A percentile compares a stretch with the other conserved stretches of the same genome.
These are phyloP conservation scores for Dromas ardeola DNA, from an alignment of 2,113 vertebrate genomes.

Conservation along the genomic window DNA sequence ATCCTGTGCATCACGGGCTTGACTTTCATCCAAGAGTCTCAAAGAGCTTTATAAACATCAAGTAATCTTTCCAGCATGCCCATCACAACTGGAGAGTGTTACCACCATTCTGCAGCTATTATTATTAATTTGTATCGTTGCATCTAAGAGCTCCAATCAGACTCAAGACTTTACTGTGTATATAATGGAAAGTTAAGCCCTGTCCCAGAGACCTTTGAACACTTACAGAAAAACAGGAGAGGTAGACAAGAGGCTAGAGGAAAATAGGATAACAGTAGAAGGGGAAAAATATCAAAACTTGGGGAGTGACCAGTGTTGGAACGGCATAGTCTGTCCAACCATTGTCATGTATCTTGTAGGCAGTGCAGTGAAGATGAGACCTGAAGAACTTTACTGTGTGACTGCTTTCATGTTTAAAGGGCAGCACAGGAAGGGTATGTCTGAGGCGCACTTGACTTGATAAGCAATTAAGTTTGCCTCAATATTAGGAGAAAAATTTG, in stretches of 20 bases:
- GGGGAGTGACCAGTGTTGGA: neutral
- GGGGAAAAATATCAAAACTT: rapidly evolving
- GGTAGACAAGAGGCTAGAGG: neutral
- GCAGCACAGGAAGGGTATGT: neutral
- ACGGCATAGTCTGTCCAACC: neutral
- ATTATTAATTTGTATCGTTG: conserved; percentile 18
- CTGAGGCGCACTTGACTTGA: neutral
- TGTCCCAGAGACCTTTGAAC: neutral
- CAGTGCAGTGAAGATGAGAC: neutral
- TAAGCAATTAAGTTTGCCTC: neutral
- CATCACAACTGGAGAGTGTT: conserved; percentile 5
- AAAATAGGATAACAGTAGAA: neutral
- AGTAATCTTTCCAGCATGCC: conserved; percentile 31
- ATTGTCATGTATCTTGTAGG: neutral
- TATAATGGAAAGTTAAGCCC: neutral
- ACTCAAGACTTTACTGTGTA: neutral
- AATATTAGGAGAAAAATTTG: neutral
- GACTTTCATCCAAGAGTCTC: conserved; percentile 48
- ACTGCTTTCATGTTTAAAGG: neutral
- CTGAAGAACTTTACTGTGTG: neutral
- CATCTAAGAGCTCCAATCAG: neutral
- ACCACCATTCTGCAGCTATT: neutral
- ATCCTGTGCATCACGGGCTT: conserved; percentile 30
- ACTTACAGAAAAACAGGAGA: neutral
- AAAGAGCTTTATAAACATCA: conserved; percentile 63